Conservation (phyloP, 2,113 vertebrate species). For the Perca fluviatilis region DNA sequence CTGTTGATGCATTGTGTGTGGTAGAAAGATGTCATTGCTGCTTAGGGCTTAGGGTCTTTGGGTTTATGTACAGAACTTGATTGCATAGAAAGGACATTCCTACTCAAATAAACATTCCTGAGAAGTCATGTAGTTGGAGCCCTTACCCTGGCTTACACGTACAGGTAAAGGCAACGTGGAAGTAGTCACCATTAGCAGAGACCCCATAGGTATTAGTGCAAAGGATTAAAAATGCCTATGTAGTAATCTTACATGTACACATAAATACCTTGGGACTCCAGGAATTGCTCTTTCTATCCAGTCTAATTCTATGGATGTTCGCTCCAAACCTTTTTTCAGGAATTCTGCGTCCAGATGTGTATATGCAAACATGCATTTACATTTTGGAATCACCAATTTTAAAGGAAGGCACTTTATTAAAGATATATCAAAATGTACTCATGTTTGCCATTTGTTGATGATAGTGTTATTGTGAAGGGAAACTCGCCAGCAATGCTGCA, state of each 20-base stretch:
- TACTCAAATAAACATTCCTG: slow-evolving; percentile 15
- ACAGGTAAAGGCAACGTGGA: neutral
- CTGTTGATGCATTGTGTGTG: slow-evolving; percentile 30
- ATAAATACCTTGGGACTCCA: neutral
- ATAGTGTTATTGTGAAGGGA: slow-evolving; percentile 73
- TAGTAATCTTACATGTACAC: neutral
- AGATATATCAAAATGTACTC: slow-evolving; percentile 64
- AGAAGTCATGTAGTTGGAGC: neutral
- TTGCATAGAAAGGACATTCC: slow-evolving; percentile 59
- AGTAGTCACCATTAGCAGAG: neutral
- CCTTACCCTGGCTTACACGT: neutral
- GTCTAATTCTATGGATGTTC: slow-evolving; percentile 52
- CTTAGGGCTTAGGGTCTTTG: slow-evolving; percentile 50
- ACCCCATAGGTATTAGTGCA: neutral
- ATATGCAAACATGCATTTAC: slow-evolving; percentile 57
- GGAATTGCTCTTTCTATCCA: slow-evolving; percentile 55
- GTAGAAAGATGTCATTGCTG: slow-evolving; percentile 32
- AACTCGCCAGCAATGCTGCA: slow-evolving; percentile 70
- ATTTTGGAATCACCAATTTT: slow-evolving; percentile 69
- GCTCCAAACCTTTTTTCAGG: slow-evolving; percentile 77
- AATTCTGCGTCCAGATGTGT: slow-evolving; percentile 67
- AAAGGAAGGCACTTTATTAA: slow-evolving; percentile 86
- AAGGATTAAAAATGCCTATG: neutral
- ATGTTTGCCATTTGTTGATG: slow-evolving; percentile 62
- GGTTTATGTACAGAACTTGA: slow-evolving; percentile 53